Percentiles rank a stretch among this genome's conserved stretches.
These are phyloP conservation scores for Cynoglossus semilaevis DNA, from an alignment of 2,113 vertebrate genomes.

Conservation along the genomic window DNA sequence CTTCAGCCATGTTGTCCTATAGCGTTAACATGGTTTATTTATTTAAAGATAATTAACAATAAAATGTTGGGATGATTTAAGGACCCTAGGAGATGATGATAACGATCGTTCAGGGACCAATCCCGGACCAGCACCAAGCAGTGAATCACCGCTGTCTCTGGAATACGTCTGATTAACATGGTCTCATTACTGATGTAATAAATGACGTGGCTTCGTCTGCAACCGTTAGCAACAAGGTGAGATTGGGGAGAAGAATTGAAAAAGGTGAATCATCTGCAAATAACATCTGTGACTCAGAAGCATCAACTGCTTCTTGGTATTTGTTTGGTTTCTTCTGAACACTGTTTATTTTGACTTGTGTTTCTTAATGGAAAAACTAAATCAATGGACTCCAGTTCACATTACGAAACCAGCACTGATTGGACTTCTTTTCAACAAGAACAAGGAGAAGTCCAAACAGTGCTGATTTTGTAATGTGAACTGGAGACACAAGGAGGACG, in stretches of 20 bases:
- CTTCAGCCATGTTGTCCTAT: too few species aligned
- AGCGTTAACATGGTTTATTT: too few species aligned
- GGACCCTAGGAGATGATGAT: conserved; percentile 74
- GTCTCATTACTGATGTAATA: conserved; percentile 75
- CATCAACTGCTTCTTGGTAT: conserved; percentile 18
- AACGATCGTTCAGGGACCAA: conserved; percentile 75
- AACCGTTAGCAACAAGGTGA: conserved; percentile 27
- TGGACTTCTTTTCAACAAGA: too few species aligned
- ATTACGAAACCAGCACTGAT: too few species aligned
- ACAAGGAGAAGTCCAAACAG: too few species aligned
- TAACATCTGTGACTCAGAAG: conserved; percentile 19
- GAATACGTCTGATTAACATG: conserved; percentile 73
- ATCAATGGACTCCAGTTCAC: too few species aligned
- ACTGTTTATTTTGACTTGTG: too few species aligned
- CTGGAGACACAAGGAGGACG: too few species aligned
- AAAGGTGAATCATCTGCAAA: conserved; percentile 44
- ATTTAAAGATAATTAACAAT: conserved; percentile 29
- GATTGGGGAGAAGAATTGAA: conserved; percentile 37
- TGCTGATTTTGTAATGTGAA: too few species aligned
- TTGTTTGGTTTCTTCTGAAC: conserved; percentile 14
- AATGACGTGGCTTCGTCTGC: conserved; percentile 65
- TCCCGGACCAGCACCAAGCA: conserved; percentile 71
- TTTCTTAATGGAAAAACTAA: too few species aligned
- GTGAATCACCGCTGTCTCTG: conserved; percentile 72
- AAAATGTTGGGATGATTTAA: conserved; percentile 75